Conservation (phyloP, 2,888 invertebrate species). For the Dasysyrphus albostriatus region DNA sequence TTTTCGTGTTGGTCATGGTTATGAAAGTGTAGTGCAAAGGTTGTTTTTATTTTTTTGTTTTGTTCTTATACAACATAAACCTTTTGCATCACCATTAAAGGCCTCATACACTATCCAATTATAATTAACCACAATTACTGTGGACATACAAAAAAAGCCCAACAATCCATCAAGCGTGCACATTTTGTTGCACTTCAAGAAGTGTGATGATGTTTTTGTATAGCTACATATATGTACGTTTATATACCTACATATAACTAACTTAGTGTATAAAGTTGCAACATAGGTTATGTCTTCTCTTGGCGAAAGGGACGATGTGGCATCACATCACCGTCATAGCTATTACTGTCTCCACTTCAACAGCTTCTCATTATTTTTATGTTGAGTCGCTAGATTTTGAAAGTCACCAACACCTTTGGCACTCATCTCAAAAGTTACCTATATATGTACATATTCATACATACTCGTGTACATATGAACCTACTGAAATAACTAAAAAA, state of each 20-base stretch:
- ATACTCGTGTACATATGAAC: too few species aligned
- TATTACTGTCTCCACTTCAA: slow-evolving; percentile 69
- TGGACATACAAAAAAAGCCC: slow-evolving; percentile 37
- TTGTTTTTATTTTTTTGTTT: slow-evolving; percentile 24
- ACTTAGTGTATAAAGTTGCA: neutral
- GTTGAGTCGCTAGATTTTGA: slow-evolving; percentile 29
- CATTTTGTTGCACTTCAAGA: slow-evolving; percentile 38
- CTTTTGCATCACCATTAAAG: slow-evolving; percentile 39
- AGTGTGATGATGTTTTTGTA: slow-evolving; percentile 34
- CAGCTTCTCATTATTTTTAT: slow-evolving; percentile 61
- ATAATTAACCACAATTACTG: slow-evolving; percentile 71
- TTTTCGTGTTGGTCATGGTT: slow-evolving; percentile 21
- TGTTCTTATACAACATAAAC: slow-evolving; percentile 23
- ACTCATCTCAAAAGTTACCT: neutral
- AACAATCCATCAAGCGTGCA: slow-evolving; percentile 66
- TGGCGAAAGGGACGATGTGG: slow-evolving; percentile 45
- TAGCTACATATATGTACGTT: neutral
- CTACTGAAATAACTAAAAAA: slow-evolving; percentile 3
- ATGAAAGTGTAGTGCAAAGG: slow-evolving; percentile 52
- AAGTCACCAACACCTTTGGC: slow-evolving; percentile 33
- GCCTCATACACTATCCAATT: slow-evolving; percentile 59
- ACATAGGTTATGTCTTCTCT: neutral
- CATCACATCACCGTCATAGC: slow-evolving; percentile 46
- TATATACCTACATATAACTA: neutral
- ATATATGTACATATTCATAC: too few species aligned